phyloP scores from a whole-genome alignment of 2,113 vertebrate species.

The Lutjanus erythropterus region DNA sequence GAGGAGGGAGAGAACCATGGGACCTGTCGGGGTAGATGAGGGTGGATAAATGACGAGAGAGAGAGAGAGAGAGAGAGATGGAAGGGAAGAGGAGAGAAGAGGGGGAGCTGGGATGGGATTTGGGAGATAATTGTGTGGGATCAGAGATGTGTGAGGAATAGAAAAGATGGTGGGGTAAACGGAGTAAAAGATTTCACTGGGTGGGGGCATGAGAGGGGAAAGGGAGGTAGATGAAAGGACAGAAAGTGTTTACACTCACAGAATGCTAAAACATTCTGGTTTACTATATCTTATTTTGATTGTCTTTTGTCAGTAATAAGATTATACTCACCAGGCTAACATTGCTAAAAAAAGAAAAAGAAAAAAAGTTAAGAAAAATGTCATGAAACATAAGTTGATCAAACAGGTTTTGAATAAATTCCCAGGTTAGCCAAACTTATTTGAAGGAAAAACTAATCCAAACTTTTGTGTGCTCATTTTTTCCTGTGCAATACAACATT shows the following conservation, averaged over 20 bases:
- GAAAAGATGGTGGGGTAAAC: constrained; percentile 24
- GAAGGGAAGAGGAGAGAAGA: constrained; percentile 16
- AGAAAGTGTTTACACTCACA: not conserved
- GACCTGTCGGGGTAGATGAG: constrained; percentile 33
- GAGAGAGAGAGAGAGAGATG: constrained; percentile 4
- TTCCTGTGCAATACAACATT: too few species aligned
- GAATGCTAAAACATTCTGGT: not conserved
- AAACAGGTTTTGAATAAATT: not conserved
- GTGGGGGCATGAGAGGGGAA: constrained; percentile 10
- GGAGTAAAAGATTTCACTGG: not conserved
- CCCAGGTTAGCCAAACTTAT: not conserved
- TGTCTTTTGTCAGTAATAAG: not conserved
- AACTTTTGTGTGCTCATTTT: too few species aligned
- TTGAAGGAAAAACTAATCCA: not conserved
- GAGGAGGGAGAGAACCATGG: constrained; percentile 32
- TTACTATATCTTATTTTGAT: not conserved
- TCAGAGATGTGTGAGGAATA: constrained; percentile 57
- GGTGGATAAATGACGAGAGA: constrained; percentile 40
- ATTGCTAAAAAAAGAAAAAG: not conserved
- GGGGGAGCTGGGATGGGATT: constrained; percentile 34
- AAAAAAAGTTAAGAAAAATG: too few species aligned
- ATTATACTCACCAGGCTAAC: not conserved
- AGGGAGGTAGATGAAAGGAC: constrained; percentile 16
- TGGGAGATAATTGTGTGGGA: constrained; percentile 52
- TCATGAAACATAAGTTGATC: not conserved